Percentiles rank a stretch among this genome's conserved stretches.
Conservation (phyloP, 1,140 invertebrate species). For the Calephelis virginiensis region DNA sequence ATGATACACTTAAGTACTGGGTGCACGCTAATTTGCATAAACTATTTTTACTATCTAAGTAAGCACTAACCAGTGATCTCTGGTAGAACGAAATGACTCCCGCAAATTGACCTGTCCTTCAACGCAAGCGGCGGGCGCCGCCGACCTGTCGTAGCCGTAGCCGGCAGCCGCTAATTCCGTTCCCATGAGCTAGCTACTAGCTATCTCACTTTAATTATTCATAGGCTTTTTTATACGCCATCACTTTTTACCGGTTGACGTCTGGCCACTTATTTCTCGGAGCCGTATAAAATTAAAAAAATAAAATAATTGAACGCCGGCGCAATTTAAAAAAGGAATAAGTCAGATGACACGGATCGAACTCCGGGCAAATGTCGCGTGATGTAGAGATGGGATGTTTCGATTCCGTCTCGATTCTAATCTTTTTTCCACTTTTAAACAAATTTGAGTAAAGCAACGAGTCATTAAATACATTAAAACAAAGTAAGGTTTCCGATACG, state of each 20-base stretch:
- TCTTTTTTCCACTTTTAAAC: neutral
- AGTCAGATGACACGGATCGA: constrained; percentile 77
- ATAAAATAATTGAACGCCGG: constrained; percentile 67
- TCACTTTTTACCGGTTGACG: constrained; percentile 71
- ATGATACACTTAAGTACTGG: constrained; percentile 2
- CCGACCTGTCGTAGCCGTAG: constrained; percentile 62
- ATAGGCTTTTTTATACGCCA: constrained; percentile 73
- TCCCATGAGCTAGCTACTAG: constrained; percentile 75
- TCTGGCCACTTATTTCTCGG: constrained; percentile 52
- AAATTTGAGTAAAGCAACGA: too few species aligned
- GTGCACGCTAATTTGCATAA: constrained; percentile 6
- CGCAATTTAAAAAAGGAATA: constrained; percentile 76
- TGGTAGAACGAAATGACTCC: constrained; percentile 55
- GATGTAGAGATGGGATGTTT: constrained; percentile 21
- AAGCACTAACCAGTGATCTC: constrained; percentile 50
- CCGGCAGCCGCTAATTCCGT: constrained; percentile 64
- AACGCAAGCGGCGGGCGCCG: constrained; percentile 52
- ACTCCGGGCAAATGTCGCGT: constrained; percentile 77
- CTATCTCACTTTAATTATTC: constrained; percentile 78
- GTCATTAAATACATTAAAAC: too few species aligned
- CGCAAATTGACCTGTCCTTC: constrained; percentile 76
- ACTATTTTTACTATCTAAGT: constrained; percentile 30
- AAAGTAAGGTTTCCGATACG: too few species aligned
- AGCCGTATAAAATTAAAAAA: constrained; percentile 76
- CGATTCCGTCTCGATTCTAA: constrained; percentile 6